A percentile compares a stretch with the other conserved stretches of the same genome.
Evolutionary conservation across 2,113 vertebrate species (phyloP).

Genomic region (Erythrocercus mccallii): DNA sequence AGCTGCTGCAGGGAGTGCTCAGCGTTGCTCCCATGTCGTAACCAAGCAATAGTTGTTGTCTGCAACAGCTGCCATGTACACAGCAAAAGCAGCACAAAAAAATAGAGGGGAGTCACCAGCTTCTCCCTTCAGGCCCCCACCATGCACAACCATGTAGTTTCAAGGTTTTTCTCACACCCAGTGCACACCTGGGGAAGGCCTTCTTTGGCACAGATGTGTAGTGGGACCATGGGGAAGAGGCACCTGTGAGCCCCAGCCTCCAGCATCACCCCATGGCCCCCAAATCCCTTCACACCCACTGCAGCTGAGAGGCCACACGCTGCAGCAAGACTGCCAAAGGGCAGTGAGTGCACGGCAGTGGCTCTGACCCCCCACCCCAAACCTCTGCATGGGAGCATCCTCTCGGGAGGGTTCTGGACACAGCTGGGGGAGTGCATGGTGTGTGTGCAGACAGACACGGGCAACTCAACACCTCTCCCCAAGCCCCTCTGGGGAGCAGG

Average conservation of each 20-base stretch:
- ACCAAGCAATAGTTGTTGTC: neutral
- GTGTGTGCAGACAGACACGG: neutral
- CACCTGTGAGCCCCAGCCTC: neutral
- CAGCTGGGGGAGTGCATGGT: fast-evolving
- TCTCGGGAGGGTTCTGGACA: neutral
- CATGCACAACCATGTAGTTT: fast-evolving
- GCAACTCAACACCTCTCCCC: neutral
- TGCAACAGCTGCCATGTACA: neutral
- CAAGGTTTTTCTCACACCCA: neutral
- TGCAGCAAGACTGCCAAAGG: neutral
- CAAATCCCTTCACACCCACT: neutral
- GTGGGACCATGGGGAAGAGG: neutral
- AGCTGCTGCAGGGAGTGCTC: neutral
- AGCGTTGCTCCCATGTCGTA: fast-evolving
- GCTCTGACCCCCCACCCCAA: neutral
- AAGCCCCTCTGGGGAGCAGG: neutral
- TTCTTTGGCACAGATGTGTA: neutral
- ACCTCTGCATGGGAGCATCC: neutral
- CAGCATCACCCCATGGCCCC: neutral
- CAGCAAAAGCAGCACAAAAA: neutral
- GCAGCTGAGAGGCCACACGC: neutral
- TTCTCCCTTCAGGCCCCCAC: neutral
- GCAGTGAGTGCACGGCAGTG: fast-evolving
- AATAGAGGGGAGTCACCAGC: neutral
- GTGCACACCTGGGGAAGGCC: neutral